Base-by-base conservation (phyloP, 2,797 vertebrate species). In the Aulostomus chinensis region DNA sequence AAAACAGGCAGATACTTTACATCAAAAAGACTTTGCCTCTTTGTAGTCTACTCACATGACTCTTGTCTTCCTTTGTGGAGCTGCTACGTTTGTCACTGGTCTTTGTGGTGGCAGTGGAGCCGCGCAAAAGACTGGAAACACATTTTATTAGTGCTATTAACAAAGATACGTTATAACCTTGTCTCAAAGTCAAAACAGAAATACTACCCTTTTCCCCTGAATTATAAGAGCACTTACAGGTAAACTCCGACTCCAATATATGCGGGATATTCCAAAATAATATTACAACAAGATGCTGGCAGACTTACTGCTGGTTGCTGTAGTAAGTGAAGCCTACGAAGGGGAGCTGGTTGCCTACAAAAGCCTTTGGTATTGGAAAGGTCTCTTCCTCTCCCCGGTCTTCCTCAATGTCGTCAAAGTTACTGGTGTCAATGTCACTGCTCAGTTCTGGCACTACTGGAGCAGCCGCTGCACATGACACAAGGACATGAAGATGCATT, bases 321-420 rank as follows among this genome's bases (percentile, higher is more conserved):
- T 98, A 98, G 68, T 99, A 98, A 0, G 97, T 98, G 87, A 99
- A 99, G 81, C 97, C 97, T 60, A 99, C 97, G 52, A 99, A 99
- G 22, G 97, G 97, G 22, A 99, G 93, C 17, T 99, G 97, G 84
- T 99, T 99, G 75, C 96, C 97, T 68, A 98, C 96, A 74, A 99
- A 99, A 52, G 97, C 96, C 91, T 99, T 99, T 51, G 97, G 96
- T 80, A 97, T 94, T 38, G 97, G 96, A 80, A 99, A 99, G 12
- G 96, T 99, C 91, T 99, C 97, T 83, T 98, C 96, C 25, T 99
- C 97, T 43, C 95, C 96, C 75, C 94, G 93, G 62, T 99, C 96
- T 86, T 98, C 96, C 83, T 99, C 97, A 10, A 99, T 92, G 72
- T 99, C 97, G 57, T 99, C 97, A 78, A 99, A 99, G 88, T 99